A percentile compares a stretch with the other conserved stretches of the same genome.
phyloP scores from a whole-genome alignment of 2,113 vertebrate genomes.

The Chloroceryle aenea region DNA sequence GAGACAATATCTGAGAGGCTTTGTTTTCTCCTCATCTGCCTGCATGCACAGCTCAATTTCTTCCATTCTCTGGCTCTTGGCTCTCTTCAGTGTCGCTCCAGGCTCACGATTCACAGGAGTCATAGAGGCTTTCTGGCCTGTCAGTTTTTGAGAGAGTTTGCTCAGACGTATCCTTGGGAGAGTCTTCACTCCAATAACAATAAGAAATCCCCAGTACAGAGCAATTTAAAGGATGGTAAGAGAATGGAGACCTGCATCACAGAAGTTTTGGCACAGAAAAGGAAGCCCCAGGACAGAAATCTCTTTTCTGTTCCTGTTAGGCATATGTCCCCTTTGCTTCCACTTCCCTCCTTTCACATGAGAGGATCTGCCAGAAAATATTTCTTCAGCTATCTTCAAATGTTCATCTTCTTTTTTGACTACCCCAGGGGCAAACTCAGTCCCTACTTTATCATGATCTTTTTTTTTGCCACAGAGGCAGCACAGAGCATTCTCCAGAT shows the following conservation, averaged over 20 bases:
- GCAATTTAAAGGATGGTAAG: conserved; percentile 17
- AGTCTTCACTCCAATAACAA: not conserved
- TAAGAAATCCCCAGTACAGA: not conserved
- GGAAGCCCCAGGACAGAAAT: conserved; percentile 37
- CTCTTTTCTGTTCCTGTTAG: conserved; percentile 20
- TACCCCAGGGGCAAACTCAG: conserved; percentile 31
- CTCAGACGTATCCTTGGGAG: conserved; percentile 33
- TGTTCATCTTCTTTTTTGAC: conserved; percentile 39
- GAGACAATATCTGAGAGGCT: not conserved
- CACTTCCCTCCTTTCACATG: conserved; percentile 34
- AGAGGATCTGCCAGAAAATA: conserved; percentile 43
- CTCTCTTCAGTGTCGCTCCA: not conserved
- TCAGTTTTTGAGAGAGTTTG: conserved; percentile 46
- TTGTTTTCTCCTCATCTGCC: conserved; percentile 33
- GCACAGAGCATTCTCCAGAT: not conserved
- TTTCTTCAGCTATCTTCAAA: conserved; percentile 50
- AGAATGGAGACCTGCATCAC: conserved; percentile 23
- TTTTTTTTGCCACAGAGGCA: not conserved
- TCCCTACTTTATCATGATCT: not conserved
- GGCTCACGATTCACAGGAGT: not conserved
- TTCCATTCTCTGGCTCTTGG: not conserved
- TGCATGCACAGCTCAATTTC: not conserved
- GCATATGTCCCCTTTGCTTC: conserved; percentile 11
- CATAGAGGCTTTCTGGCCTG: not conserved
- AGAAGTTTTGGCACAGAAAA: conserved; percentile 19